These are phyloP conservation scores for Drosophila santomea DNA, from an alignment of 1,140 invertebrate genomes.

Conservation along the genomic window DNA sequence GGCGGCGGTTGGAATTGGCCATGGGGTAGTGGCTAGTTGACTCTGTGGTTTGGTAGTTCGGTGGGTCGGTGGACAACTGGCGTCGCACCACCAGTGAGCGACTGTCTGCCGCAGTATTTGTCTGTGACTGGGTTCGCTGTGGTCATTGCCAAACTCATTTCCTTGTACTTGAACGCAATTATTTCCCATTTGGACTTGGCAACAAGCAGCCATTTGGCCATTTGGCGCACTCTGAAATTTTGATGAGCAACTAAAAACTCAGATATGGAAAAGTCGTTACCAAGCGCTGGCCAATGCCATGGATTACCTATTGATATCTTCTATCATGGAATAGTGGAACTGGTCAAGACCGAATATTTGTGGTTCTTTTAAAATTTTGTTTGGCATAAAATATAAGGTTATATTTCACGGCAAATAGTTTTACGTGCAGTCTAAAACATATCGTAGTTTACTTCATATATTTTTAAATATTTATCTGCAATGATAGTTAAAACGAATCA, in stretches of 20 bases:
- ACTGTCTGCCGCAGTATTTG: slow-evolving; percentile 1
- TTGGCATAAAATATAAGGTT: too few species aligned
- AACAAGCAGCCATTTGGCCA: slow-evolving; percentile 27
- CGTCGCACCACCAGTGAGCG: slow-evolving; percentile 42
- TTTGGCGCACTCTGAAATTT: slow-evolving; percentile 42
- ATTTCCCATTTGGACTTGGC: slow-evolving; percentile 40
- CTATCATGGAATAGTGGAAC: slow-evolving; percentile 10
- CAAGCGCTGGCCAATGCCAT: slow-evolving; percentile 35
- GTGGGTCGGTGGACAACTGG: slow-evolving; percentile 19
- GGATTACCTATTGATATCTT: slow-evolving; percentile 61
- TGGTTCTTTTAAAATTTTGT: background rate
- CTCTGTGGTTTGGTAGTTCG: background rate
- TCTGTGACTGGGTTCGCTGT: slow-evolving; percentile 24
- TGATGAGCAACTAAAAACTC: slow-evolving; percentile 53
- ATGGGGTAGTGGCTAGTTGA: slow-evolving; percentile 6
- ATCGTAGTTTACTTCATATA: too few species aligned
- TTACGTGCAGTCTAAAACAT: too few species aligned
- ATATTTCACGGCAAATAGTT: background rate
- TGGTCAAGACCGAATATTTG: slow-evolving; percentile 4
- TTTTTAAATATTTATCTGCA: too few species aligned
- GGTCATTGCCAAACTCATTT: slow-evolving; percentile 78
- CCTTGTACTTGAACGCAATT: slow-evolving; percentile 72
- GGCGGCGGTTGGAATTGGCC: slow-evolving; percentile 12
- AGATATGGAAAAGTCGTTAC: slow-evolving; percentile 43
- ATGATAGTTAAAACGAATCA: background rate